A percentile compares a stretch with the other conserved stretches of the same genome.
Evolutionary conservation across 2,888 invertebrate genomes (phyloP).

Genomic region (Polyommatus iphigenia): DNA sequence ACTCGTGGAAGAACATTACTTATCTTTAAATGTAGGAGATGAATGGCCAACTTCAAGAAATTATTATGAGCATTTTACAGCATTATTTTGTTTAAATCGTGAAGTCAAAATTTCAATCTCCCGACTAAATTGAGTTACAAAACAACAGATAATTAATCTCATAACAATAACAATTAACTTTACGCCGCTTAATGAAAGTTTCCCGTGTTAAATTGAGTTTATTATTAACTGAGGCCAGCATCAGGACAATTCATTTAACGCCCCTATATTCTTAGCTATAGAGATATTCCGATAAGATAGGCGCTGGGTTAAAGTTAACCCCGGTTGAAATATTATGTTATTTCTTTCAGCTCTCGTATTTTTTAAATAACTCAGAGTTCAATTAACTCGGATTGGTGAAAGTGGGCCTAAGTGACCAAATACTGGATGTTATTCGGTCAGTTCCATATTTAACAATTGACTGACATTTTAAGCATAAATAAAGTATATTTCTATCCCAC

Average conservation of each 20-base stretch:
- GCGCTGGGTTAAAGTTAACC: not conserved
- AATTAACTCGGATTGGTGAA: not conserved
- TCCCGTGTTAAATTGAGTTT: slow-evolving; percentile 17
- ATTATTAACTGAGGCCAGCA: not conserved
- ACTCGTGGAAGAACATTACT: too few relatives aligned
- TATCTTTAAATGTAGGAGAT: too few relatives aligned
- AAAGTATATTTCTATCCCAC: too few relatives aligned
- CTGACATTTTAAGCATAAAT: too few relatives aligned
- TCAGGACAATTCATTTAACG: not conserved
- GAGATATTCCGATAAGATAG: not conserved
- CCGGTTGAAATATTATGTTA: not conserved
- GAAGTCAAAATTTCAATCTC: not conserved
- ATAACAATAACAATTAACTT: not conserved
- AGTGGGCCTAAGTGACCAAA: too few relatives aligned
- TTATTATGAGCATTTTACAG: too few relatives aligned
- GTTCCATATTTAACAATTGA: too few relatives aligned
- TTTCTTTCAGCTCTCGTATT: too few relatives aligned
- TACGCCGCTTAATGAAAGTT: not conserved
- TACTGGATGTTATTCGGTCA: too few relatives aligned
- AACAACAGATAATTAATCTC: not conserved
- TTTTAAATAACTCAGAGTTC: not conserved
- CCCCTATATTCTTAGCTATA: not conserved
- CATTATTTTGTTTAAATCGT: not conserved
- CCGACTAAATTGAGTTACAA: not conserved
- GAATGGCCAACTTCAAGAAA: too few relatives aligned